Percentiles rank a stretch among this genome's conserved stretches.
These are phyloP conservation scores for Clupea harengus DNA, from an alignment of 2,113 vertebrate genomes.

Conservation along the genomic window DNA sequence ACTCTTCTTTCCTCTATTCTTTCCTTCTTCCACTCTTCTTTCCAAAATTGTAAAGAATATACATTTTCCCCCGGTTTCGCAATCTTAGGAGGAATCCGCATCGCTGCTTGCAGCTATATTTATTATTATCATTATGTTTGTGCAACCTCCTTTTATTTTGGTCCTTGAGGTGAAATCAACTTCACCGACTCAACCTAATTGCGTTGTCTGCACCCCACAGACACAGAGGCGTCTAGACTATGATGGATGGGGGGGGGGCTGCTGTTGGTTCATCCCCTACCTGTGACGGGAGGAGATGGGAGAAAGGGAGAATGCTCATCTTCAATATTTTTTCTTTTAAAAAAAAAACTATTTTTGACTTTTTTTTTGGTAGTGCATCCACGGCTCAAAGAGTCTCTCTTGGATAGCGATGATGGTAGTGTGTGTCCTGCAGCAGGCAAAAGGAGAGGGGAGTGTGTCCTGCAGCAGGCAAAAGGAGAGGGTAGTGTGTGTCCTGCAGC, in stretches of 20 bases:
- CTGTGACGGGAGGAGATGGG: neutral
- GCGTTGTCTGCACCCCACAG: neutral
- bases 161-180: neutral
- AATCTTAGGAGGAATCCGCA: no score
- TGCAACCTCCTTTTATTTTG: neutral
- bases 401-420: conserved; percentile 27
- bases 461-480: conserved; percentile 8
- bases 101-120: no score
- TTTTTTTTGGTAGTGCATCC: conserved; percentile 22
- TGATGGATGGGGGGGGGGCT: neutral
- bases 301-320: conserved; percentile 12
- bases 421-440: conserved; percentile 18
- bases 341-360: neutral
- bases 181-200: neutral
- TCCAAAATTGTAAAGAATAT: no score
- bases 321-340: neutral
- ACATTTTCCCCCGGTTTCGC: no score
- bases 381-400: conserved; percentile 17
- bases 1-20: no score
- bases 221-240: neutral
- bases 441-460: conserved; percentile 16
- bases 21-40: no score
- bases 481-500: conserved; percentile 24
- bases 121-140: no score
- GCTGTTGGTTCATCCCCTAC: neutral